Conservation (phyloP, 2,888 invertebrate genomes). For the Mactromeris polynyma region DNA sequence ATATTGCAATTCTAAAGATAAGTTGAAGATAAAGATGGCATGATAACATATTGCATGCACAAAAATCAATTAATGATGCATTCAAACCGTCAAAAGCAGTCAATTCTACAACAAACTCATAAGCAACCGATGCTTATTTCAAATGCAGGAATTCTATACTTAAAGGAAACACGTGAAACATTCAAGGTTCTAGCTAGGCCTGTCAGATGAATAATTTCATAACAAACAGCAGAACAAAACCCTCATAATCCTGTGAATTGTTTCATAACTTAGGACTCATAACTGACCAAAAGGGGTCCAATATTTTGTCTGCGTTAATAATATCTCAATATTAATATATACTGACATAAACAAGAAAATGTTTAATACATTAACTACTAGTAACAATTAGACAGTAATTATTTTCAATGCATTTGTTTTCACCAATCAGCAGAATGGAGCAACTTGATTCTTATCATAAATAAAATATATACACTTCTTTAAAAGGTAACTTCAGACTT, state of each 20-base stretch:
- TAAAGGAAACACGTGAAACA: too few relatives aligned
- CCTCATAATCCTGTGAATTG: too few relatives aligned
- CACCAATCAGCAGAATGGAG: not conserved
- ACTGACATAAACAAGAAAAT: not conserved
- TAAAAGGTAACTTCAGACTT: not conserved
- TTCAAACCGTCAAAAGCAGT: not conserved
- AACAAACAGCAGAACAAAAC: too few relatives aligned
- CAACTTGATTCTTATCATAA: not conserved
- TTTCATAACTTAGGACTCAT: too few relatives aligned
- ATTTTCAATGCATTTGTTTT: conserved; percentile 3
- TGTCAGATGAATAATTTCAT: too few relatives aligned
- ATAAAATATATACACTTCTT: not conserved
- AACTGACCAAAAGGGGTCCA: too few relatives aligned
- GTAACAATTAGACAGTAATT: not conserved
- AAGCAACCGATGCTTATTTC: too few relatives aligned
- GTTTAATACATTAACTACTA: not conserved
- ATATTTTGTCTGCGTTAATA: too few relatives aligned
- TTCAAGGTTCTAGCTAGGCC: too few relatives aligned
- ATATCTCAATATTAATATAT: too few relatives aligned
- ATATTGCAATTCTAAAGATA: not conserved
- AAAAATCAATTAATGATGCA: not conserved
- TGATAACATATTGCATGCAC: not conserved
- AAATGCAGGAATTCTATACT: too few relatives aligned
- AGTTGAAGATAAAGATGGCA: not conserved
- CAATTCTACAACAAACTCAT: not conserved